Conservation (phyloP, 1,140 invertebrate species). For the Drosophila cardini region DNA sequence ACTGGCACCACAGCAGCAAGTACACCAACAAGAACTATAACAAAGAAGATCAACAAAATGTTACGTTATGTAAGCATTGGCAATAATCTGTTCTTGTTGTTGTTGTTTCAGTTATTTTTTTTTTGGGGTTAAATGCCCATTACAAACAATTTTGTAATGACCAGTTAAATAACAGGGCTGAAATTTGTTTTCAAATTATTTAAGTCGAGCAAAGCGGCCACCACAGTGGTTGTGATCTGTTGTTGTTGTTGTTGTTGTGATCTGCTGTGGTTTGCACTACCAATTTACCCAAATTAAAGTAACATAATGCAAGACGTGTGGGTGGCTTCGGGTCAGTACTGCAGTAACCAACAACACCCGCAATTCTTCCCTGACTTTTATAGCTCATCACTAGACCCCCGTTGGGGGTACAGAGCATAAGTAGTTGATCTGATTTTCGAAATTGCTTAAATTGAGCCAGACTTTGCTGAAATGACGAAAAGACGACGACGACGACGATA, state of each 20-base stretch:
- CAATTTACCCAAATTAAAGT: constrained; percentile 78
- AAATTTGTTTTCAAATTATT: constrained; percentile 83
- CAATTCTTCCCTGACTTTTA: constrained; percentile 3
- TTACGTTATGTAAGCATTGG: constrained; percentile 56
- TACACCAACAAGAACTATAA: background rate
- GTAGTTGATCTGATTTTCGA: constrained; percentile 57
- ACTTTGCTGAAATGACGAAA: constrained; percentile 28
- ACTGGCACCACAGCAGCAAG: constrained; percentile 45
- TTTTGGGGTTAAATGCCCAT: constrained; percentile 75
- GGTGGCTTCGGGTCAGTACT: constrained; percentile 62
- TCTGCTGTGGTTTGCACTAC: constrained; percentile 42
- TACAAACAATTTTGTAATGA: constrained; percentile 77
- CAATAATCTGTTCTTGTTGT: background rate
- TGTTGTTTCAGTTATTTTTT: constrained; percentile 1
- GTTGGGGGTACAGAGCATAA: constrained; percentile 1
- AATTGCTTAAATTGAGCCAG: constrained; percentile 66
- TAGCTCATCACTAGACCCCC: background rate
- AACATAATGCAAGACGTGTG: constrained; percentile 80
- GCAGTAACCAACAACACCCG: constrained; percentile 6
- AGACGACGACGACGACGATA: constrained; percentile 28
- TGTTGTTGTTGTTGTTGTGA: background rate
- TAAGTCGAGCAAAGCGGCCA: constrained; percentile 70
- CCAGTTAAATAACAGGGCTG: constrained; percentile 75
- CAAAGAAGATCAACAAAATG: constrained; percentile 11
- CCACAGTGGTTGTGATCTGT: constrained; percentile 7